A percentile compares a stretch with the other conserved stretches of the same genome.
These are phyloP conservation scores for Macrostomum lignano DNA, from an alignment of 1,140 invertebrate species.

Conservation along the genomic window DNA sequence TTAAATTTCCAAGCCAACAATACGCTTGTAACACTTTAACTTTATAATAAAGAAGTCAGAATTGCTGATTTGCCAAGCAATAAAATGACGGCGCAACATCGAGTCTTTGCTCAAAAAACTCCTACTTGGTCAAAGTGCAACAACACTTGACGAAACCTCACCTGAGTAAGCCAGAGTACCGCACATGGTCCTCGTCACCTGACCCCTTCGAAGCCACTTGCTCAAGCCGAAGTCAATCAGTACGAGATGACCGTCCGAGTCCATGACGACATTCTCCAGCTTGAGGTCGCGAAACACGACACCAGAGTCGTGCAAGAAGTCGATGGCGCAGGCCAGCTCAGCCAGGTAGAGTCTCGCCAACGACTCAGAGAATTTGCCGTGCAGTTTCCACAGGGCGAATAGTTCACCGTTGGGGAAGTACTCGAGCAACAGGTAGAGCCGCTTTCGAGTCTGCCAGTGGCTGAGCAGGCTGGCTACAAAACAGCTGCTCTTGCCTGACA, in stretches of 20 bases:
- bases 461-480: neutral
- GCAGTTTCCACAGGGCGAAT: slow-evolving; percentile 38
- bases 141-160: no score
- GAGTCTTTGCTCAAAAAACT: no score
- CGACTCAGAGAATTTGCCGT: slow-evolving; percentile 41
- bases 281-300: slow-evolving; percentile 66
- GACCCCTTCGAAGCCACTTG: slow-evolving; percentile 49
- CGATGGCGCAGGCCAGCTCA: slow-evolving; percentile 43
- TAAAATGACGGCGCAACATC: no score
- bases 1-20: no score
- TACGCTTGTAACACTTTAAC: no score
- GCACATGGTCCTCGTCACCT: slow-evolving; percentile 52
- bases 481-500: slow-evolving; percentile 3
- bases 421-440: slow-evolving; percentile 37
- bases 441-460: neutral
- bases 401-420: slow-evolving; percentile 51
- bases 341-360: slow-evolving; percentile 48
- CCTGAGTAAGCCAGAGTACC: slow-evolving; percentile 61
- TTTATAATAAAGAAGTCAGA: no score
- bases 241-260: slow-evolving; percentile 42
- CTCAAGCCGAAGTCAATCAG: slow-evolving; percentile 74
- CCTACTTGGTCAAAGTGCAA: no score
- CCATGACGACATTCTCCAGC: slow-evolving; percentile 58
- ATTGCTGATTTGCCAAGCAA: no score
- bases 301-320: slow-evolving; percentile 64